A percentile compares a stretch with the other conserved stretches of the same genome.
Conservation (phyloP, 2,888 invertebrate genomes). For the Balanococcus diminutus region DNA sequence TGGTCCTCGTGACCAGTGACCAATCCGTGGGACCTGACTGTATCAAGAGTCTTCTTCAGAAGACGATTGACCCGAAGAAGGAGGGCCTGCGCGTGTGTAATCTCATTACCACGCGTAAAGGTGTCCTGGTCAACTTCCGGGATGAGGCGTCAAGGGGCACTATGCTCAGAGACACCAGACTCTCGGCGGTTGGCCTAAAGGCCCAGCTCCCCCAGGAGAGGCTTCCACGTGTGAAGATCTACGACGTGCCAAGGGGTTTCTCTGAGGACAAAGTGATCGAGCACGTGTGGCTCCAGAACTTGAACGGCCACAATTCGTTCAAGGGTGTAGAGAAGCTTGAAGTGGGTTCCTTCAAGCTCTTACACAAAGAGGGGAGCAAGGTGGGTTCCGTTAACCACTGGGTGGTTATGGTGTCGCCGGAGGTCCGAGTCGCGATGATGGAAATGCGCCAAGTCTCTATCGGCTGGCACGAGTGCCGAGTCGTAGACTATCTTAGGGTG, state of each 20-base stretch:
- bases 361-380: not conserved
- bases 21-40: not conserved
- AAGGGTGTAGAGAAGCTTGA: not conserved
- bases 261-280: not conserved
- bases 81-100: not conserved
- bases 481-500: not conserved
- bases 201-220: not conserved
- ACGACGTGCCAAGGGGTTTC: not conserved
- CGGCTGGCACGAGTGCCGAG: not conserved
- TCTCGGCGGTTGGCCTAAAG: not conserved
- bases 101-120: not conserved
- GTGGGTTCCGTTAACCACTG: not conserved
- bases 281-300: not conserved
- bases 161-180: not conserved
- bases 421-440: not conserved
- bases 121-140: not conserved
- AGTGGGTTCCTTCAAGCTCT: not conserved
- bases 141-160: not conserved
- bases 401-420: not conserved
- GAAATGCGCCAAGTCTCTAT: not conserved
- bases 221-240: not conserved
- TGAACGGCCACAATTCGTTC: not conserved
- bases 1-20: not conserved
- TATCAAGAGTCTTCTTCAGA: not conserved
- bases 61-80: not conserved